Conservation (phyloP, 1,140 invertebrate genomes). For the Drosophila chauvacae region DNA sequence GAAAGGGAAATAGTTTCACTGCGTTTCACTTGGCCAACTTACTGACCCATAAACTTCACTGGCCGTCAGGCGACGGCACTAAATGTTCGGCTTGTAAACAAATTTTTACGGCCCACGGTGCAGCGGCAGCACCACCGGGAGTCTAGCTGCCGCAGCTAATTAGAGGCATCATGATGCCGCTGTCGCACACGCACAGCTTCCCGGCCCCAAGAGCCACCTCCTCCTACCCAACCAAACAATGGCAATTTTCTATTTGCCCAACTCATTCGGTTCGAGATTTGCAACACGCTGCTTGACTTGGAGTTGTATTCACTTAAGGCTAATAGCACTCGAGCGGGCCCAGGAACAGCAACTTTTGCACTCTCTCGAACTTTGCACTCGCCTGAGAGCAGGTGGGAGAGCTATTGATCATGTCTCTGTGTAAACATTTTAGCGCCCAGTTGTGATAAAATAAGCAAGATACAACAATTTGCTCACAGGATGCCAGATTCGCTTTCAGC, state of each 20-base stretch:
- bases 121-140: slow-evolving; percentile 40
- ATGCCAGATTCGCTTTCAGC: slow-evolving; percentile 61
- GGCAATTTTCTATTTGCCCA: slow-evolving; percentile 78
- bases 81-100: slow-evolving; percentile 71
- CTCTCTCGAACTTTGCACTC: slow-evolving; percentile 55
- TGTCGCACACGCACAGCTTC: slow-evolving; percentile 1
- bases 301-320: slow-evolving; percentile 61
- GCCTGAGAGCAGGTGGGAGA: neutral
- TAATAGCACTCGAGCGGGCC: slow-evolving; percentile 52
- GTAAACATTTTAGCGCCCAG: slow-evolving; percentile 53
- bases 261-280: slow-evolving; percentile 74
- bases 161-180: slow-evolving; percentile 73
- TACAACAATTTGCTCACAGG: slow-evolving; percentile 46
- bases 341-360: slow-evolving; percentile 45
- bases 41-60: slow-evolving; percentile 80
- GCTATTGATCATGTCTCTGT: slow-evolving; percentile 28
- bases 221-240: slow-evolving; percentile 47
- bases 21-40: slow-evolving; percentile 57
- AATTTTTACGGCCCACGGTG: slow-evolving; percentile 71
- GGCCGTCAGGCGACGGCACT: slow-evolving; percentile 39
- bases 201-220: neutral
- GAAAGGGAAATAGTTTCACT: slow-evolving; percentile 29
- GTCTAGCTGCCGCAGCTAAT: slow-evolving; percentile 57
- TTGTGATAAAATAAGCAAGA: slow-evolving; percentile 28
- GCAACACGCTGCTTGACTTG: slow-evolving; percentile 69